Evolutionary conservation across 2,113 vertebrate species (phyloP), one percentile per base, ranked within the genome.

Genomic region (Dromiciops gliroides): DNA sequence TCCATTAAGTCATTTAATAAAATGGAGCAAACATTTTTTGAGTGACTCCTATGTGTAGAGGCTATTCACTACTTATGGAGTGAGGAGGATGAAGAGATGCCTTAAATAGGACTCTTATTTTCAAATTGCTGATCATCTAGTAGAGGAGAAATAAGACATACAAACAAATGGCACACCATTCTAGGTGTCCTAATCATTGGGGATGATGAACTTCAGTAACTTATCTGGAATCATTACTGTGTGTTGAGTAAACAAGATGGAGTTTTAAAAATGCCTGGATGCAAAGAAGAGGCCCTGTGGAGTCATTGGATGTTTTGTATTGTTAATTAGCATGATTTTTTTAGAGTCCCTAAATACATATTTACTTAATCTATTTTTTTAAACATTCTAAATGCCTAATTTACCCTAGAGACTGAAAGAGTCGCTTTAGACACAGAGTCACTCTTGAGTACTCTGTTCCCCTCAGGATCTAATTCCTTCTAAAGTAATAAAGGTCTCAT

Each of bases 401-500:
- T 50, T n/a, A 50, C 48, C 67, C 16, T 44, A 50, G 5, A 4
- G 2, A 89, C 3, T 96, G 83, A 90, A 96, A 91, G 92, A 50
- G 48, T 14, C 88, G n/a, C 90, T 96, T 96, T 95, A 53, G 67
- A 91, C 91, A 90, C 91, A 92, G 37, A 75, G n/a, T n/a, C 16
- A 83, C 95, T 67, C 56, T n/a, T 90, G 60, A 91, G 44, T 67
- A 93, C 88, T n/a, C 90, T 83, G 6, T 90, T 89, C 37, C 53
- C 50, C 49, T 91, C 48, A 91, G 90, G 51, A 51, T n/a, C 24
- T 89, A 95, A 91, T 97, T 97, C 94, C 88, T 9, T 52, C 90
- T n/a, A 92, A 96, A 90, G 97, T 94, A 97, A 97, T 97, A 83
- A 92, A 96, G 75, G 94, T 51, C 31, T 56, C 94, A 49, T 48